Percentiles rank a stretch among this genome's conserved stretches.
phyloP scores from a whole-genome alignment of 2,888 invertebrate genomes.

The Stenotaenia linearis region DNA sequence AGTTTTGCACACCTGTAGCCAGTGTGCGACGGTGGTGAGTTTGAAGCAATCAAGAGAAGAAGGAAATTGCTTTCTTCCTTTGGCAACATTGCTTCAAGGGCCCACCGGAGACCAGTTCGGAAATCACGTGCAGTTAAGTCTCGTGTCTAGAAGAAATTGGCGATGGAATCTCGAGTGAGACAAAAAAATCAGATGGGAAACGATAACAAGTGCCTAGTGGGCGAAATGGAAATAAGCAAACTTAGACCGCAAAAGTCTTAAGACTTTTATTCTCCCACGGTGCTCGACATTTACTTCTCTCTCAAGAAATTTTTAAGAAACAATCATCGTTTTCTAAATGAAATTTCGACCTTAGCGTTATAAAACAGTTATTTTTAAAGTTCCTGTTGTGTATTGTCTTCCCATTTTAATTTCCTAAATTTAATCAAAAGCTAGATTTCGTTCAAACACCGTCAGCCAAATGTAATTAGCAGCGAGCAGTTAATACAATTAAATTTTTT shows the following conservation, averaged over 20 bases:
- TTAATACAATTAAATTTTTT: too few relatives aligned
- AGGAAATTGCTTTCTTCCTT: conserved; percentile 9
- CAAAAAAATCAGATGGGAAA: conserved; percentile 9
- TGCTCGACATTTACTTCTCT: neutral
- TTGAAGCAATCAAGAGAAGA: neutral
- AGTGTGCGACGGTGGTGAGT: neutral
- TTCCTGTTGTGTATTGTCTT: neutral
- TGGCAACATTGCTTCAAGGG: conserved; percentile 9
- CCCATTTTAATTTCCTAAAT: neutral
- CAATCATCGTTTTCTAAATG: neutral
- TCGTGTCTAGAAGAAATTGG: conserved; percentile 9
- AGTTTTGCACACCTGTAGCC: neutral
- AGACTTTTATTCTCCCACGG: neutral
- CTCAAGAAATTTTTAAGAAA: neutral
- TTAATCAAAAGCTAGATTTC: neutral
- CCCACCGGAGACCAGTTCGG: conserved; percentile 9
- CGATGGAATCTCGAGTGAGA: conserved; percentile 4
- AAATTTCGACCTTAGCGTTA: neutral
- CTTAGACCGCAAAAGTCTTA: neutral
- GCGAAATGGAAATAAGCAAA: conserved; percentile 4
- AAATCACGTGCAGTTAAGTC: conserved; percentile 9
- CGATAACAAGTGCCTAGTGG: conserved; percentile 8
- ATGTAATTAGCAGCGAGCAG: neutral
- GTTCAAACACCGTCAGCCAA: neutral
- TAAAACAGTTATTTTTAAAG: neutral